Evolutionary conservation across 2,888 invertebrate genomes (phyloP), one percentile per base, ranked within the genome.

Genomic region (Arrhopalites spinosus): DNA sequence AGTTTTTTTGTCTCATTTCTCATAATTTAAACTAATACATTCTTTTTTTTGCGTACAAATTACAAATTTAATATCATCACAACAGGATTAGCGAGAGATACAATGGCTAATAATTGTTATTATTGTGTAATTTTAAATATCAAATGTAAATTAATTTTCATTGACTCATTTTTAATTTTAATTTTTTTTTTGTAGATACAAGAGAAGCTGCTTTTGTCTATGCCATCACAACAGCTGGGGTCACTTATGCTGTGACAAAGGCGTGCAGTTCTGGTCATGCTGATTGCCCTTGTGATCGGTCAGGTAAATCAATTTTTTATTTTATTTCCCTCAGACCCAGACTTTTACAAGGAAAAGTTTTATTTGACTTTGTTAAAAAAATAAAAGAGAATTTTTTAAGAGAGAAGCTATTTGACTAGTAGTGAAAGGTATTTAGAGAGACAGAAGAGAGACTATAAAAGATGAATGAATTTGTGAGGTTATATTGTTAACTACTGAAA

Each of bases 131-230:
- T 36, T 36, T 3, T 36, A 36, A 3, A 36, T 11, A 7, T 3
- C 11, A 36, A 3, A 36, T 36, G 36, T 36, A n/a, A 45, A 11
- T 63, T 25, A 53, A 13, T 61, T 25, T 63, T 63, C 5, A 64
- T 63, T 70, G 50, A 69, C n/a, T 17, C 15, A 53, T 75, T 78
- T 17, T 45, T 69, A 68, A 67, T 63, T 70, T 71, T 77, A 43
- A 25, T 30, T 73, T 5, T 68, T 56, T 71, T 13, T 56, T 81
- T 83, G 20, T 90, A 96, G 96, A 95, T 87, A 94, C 94, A 7
- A 88, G 95, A 81, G 96, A 96, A 86, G 93, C 95, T 67, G 93
- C 93, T 72, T 96, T 95, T 86, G 92, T 96, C 83, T 94, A 94
- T 86, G 95, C 95, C 73, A 92, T 96, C 84, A 93, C 94, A 13